Percentiles rank a stretch among this genome's conserved stretches.
Conservation (phyloP, 35 echinoderm and acorn worm species). For the Lytechinus variegatus region DNA sequence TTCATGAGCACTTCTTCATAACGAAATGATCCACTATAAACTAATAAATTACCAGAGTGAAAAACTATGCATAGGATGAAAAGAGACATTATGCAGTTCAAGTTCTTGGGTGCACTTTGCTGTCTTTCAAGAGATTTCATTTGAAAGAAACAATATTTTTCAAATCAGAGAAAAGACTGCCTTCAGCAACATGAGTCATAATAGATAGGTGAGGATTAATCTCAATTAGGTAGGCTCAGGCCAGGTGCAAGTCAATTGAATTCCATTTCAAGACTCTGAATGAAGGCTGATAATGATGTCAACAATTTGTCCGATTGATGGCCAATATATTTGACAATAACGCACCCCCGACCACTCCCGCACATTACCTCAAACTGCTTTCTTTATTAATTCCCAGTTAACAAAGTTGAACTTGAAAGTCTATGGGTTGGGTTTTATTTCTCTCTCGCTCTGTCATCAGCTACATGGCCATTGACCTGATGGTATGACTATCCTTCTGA, state of each 20-base stretch:
- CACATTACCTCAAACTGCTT: background rate
- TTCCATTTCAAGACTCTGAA: background rate
- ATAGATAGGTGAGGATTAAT: background rate
- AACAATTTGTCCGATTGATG: background rate
- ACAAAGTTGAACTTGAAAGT: background rate
- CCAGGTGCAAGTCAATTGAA: background rate
- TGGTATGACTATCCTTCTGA: no score
- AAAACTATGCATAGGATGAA: background rate
- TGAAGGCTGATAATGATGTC: background rate
- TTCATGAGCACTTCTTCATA: background rate
- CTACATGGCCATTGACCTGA: no score
- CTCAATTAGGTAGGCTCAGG: background rate
- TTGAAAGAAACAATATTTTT: background rate
- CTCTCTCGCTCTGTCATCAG: no score
- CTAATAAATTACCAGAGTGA: background rate
- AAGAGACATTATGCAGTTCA: background rate
- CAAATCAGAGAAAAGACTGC: background rate
- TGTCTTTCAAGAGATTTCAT: background rate
- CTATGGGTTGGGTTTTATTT: background rate
- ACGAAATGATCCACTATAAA: background rate
- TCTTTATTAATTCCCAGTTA: background rate
- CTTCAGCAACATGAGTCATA: conserved; percentile 11
- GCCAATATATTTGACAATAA: background rate
- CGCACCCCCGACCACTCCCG: background rate
- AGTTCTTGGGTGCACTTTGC: background rate